Evolutionary conservation across 2,113 vertebrate genomes (phyloP).

Genomic region (Antechinus stuartii): DNA sequence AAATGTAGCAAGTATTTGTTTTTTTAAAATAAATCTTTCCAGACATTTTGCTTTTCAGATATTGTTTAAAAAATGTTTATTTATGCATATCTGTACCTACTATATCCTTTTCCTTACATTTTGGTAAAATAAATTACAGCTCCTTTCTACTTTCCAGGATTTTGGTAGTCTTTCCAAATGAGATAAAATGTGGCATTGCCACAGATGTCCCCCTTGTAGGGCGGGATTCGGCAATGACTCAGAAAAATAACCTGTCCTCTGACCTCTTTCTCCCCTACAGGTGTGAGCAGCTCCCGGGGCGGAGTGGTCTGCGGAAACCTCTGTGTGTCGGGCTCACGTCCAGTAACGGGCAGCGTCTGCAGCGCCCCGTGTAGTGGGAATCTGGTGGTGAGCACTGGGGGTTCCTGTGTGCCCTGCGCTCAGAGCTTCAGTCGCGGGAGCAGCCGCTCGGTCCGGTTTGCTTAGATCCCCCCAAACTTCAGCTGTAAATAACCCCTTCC

Average conservation of each 20-base stretch:
- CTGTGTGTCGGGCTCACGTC: neutral
- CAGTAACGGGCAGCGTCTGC: conserved; percentile 2
- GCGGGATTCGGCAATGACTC: fast-evolving
- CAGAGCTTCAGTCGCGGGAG: conserved; percentile 13
- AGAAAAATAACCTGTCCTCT: neutral
- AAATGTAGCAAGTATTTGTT: neutral
- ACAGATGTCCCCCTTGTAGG: neutral
- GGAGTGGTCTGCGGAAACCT: conserved; percentile 43
- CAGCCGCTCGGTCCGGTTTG: neutral
- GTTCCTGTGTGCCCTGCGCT: conserved; percentile 17
- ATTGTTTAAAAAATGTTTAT: neutral
- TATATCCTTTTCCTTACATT: neutral
- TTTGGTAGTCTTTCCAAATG: neutral
- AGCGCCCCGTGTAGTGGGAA: conserved; percentile 52
- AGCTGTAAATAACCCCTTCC: fast-evolving
- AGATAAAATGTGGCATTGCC: neutral
- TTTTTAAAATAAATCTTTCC: neutral
- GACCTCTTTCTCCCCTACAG: neutral
- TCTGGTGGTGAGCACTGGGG: conserved; percentile 11
- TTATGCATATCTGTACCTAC: neutral
- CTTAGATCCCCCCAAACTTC: neutral
- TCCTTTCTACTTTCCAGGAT: neutral
- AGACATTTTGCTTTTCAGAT: neutral
- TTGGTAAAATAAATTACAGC: neutral
- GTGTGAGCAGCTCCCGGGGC: conserved; percentile 58